Base-by-base conservation (phyloP, 2,113 vertebrate genomes). In the Prochilodus magdalenae region DNA sequence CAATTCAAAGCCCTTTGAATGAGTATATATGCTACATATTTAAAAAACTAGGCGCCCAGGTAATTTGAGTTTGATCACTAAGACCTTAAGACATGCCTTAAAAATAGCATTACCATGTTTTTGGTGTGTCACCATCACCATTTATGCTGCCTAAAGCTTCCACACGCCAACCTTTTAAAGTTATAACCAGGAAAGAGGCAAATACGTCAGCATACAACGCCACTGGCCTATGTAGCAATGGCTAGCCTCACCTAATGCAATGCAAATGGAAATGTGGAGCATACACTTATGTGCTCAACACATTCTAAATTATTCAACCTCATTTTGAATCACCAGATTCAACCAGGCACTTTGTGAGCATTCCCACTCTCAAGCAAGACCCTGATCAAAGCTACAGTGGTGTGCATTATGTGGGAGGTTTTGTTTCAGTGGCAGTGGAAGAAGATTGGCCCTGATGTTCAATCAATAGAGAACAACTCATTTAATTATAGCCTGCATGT, bases 401-500 rank as follows among this genome's bases (percentile, higher is more conserved):
- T 62, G 62, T 40, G 16, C 27, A 65, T 73, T 53, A 36, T 53
- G 33, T 79, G 44, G 1, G 11, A 36, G 44, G 47, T 36, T 57
- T 79, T 79, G 29, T 51, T 79, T 30, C n/a, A 79, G 65, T 36
- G 26, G 29, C 59, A 51, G 14, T 63, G 67, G 60, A 74, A 20
- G 13, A 24, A 26, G 18, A 59, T 70, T 60, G 27, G 2, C 12
- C 47, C 4, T 26, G 27, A 57, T 18, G n/a, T 33, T 75, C 13
- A 47, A 51, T 69, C 66, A 66, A 55, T 29, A 62, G 13, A 62
- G 22, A 70, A 70, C 11, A 11, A 14, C 74, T 55, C 49, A 60
- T 78, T 82, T 74, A 77, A 74, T 79, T 63, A 70, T 18, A 82
- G 62, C 30, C 75, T 63, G 73, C 53, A 81, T 88, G 66, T n/a